phyloP scores from a whole-genome alignment of 2,888 invertebrate genomes.

The Campaea margaritaria region DNA sequence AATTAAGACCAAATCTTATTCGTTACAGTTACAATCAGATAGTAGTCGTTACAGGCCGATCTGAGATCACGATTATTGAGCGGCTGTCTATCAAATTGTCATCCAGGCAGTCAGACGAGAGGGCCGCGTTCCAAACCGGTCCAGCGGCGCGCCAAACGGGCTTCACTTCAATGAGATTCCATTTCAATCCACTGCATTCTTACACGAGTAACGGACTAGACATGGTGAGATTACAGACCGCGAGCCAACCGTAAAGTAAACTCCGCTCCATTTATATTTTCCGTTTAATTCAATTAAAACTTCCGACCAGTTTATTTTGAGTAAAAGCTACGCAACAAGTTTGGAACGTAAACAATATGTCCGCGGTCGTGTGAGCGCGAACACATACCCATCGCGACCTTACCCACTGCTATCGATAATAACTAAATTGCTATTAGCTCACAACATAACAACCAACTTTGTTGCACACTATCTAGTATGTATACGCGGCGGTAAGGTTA shows the following conservation, averaged over 20 bases:
- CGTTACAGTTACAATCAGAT: conserved; percentile 42
- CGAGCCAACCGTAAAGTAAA: conserved; percentile 52
- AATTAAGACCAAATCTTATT: conserved; percentile 42
- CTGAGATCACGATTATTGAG: conserved; percentile 61
- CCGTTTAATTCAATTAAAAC: conserved; percentile 43
- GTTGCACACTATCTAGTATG: conserved; percentile 42
- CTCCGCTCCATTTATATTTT: conserved; percentile 32
- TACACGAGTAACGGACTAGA: conserved; percentile 79
- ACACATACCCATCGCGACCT: conserved; percentile 61
- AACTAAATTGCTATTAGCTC: conserved; percentile 51
- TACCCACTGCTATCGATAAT: conserved; percentile 52
- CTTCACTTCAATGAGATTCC: conserved; percentile 83
- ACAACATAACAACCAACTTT: conserved; percentile 51
- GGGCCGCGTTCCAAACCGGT: conserved; percentile 74
- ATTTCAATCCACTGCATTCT: conserved; percentile 83
- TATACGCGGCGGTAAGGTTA: conserved; percentile 43
- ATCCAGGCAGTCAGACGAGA: conserved; percentile 68
- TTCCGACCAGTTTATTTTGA: conserved; percentile 47
- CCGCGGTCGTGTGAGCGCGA: conserved; percentile 34
- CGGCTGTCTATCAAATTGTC: conserved; percentile 77
- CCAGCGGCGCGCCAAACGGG: conserved; percentile 64
- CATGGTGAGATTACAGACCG: conserved; percentile 57
- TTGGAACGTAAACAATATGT: conserved; percentile 51
- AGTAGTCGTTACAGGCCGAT: conserved; percentile 42
- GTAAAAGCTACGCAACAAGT: conserved; percentile 54